phyloP scores from a whole-genome alignment of 2,797 vertebrate species.

The Tarsius wallacei region DNA sequence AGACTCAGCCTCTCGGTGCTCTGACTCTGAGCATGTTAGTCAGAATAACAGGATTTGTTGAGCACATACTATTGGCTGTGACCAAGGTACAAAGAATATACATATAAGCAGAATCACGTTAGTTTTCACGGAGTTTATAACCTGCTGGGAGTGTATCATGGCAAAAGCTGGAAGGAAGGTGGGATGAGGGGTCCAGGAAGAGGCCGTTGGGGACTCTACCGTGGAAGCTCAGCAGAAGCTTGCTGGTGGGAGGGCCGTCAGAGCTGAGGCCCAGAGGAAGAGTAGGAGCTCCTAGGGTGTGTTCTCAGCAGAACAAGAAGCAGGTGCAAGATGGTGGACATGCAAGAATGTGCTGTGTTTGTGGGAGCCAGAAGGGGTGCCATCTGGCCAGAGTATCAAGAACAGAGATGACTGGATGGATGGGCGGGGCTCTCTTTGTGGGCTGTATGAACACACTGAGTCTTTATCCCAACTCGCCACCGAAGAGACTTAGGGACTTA shows the following conservation, averaged over 20 bases:
- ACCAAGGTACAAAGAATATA: neutral
- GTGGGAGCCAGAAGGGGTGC: neutral
- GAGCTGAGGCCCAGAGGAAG: neutral
- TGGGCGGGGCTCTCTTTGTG: neutral
- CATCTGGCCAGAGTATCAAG: neutral
- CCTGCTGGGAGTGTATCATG: neutral
- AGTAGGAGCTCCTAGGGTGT: neutral
- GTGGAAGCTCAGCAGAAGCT: neutral
- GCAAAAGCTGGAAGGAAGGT: neutral
- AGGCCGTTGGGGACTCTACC: neutral
- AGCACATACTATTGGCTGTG: neutral
- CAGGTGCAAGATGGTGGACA: neutral
- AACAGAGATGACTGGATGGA: neutral
- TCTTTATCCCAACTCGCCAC: neutral
- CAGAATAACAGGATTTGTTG: conserved; percentile 21
- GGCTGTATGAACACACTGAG: neutral
- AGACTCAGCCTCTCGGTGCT: neutral
- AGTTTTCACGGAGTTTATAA: neutral
- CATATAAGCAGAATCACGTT: neutral
- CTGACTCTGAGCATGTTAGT: conserved; percentile 26
- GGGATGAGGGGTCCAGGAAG: neutral
- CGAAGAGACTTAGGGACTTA: neutral
- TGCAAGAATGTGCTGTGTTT: neutral
- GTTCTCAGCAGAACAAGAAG: neutral
- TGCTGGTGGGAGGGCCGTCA: neutral